Conservation (phyloP, 37 sponge, comb jelly and placozoan species). For the Tethya wilhelma region DNA sequence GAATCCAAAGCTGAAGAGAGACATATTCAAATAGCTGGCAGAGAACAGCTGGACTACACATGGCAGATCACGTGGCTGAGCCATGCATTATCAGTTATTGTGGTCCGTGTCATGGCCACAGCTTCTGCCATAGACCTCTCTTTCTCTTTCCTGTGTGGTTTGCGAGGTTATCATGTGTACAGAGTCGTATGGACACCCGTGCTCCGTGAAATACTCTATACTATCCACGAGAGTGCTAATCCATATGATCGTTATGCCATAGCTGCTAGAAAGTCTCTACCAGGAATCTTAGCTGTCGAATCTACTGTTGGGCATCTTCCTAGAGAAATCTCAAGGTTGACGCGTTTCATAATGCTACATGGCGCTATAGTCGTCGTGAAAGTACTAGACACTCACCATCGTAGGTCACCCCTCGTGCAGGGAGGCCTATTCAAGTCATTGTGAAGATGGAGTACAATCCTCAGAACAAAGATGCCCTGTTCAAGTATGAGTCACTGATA, state of each 20-base stretch:
- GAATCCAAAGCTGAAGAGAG: too few species aligned
- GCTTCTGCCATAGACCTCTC: background rate
- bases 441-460: background rate
- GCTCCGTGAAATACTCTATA: slow-evolving; percentile 16
- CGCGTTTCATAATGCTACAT: too few species aligned
- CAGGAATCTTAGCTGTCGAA: slow-evolving; percentile 5
- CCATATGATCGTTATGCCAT: slow-evolving; percentile 54
- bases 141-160: slow-evolving; percentile 39
- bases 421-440: background rate
- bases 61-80: too few species aligned
- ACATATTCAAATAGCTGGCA: too few species aligned
- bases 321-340: too few species aligned
- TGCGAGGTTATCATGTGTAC: slow-evolving; percentile 61
- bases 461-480: slow-evolving; percentile 3
- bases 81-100: too few species aligned
- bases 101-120: background rate
- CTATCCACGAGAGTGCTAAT: slow-evolving; percentile 28
- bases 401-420: too few species aligned
- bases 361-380: too few species aligned
- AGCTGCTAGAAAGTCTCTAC: slow-evolving; percentile 35
- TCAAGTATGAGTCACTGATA: slow-evolving; percentile 10
- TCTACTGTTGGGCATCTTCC: slow-evolving; percentile 55
- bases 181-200: slow-evolving; percentile 24
- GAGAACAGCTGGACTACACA: too few species aligned
- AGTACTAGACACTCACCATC: too few species aligned